Base-by-base conservation (phyloP, 2,113 vertebrate species). In the Aleadryas rufinucha region DNA sequence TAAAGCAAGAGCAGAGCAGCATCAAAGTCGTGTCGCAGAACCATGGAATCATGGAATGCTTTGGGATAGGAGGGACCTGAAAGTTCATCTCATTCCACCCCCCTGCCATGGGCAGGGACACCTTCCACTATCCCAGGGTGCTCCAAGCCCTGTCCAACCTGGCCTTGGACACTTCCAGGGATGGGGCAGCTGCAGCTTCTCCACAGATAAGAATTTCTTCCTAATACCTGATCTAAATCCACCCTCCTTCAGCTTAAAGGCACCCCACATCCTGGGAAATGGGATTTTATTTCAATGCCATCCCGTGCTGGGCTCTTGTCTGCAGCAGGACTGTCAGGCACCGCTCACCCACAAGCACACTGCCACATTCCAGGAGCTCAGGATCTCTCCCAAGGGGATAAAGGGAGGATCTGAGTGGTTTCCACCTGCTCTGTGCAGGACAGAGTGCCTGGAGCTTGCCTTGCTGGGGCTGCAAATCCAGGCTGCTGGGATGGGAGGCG, bases 61-160 rank as follows among this genome's bases (percentile, higher is more conserved):
- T 49, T 35, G 26, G 56, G 18, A 37, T 17, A 35, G 49, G 42
- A 28, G 31, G 35, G 24, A 49, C 5, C 18, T 49, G 27, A 35
- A 47, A 39, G 4, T 8, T 31, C 11, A 16, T 13, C 30, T 66
- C 6, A 2, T 42, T 61, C 30, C 47, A 41, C 5, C 0, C 17
- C 6, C 20, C 17, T 83, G 61, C 39, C n/a, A 16, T 9, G 41
- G 22, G 14, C n/a, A 35, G 41, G 26, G 63, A 35, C 41, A 56
- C 2, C 7, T 76, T 6, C n/a, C 11, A 14, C 15, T 6, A 22
- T 2, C 17, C 26, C 63, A 47, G n/a, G 20, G 4, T 53, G 11
- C 11, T 76, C 47, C 70, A 69, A 54, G 35, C 10, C 31, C 19
- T 0, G 0, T 56, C 41, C 49, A 69, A 0, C 49, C 41, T 49